Conservation (phyloP, 2,113 vertebrate genomes). For the Eurypyga helias region DNA sequence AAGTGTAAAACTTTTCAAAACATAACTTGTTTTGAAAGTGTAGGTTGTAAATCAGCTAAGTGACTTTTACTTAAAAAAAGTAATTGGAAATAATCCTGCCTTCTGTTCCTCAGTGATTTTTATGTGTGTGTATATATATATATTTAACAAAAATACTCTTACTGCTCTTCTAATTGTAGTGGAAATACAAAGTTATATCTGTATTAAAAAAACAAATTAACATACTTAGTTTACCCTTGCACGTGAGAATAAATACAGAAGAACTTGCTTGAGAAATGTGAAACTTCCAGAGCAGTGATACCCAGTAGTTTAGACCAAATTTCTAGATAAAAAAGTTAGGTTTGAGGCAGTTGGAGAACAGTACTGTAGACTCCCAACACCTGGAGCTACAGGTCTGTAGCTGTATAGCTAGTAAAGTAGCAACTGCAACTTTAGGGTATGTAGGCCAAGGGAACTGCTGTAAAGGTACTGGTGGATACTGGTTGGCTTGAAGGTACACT, state of each 20-base stretch:
- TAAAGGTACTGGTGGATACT: background rate
- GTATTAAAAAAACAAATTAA: background rate
- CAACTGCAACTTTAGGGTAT: background rate
- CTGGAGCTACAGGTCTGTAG: background rate
- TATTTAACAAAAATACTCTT: background rate
- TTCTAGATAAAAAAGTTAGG: background rate
- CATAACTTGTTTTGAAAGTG: background rate
- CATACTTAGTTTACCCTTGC: background rate
- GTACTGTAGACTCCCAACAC: background rate
- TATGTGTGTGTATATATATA: background rate
- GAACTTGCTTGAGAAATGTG: background rate
- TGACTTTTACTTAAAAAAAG: background rate
- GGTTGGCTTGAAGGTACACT: background rate
- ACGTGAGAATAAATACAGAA: background rate
- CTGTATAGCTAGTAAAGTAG: background rate
- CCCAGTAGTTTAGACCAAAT: rapidly evolving
- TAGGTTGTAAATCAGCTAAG: background rate
- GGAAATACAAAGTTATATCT: background rate
- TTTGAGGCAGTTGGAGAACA: rapidly evolving
- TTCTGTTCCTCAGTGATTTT: background rate
- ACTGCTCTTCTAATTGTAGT: background rate
- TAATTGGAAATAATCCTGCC: background rate
- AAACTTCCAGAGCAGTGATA: rapidly evolving
- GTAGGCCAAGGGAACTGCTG: background rate
- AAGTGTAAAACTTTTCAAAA: background rate